phyloP scores from a whole-genome alignment of 2,113 vertebrate genomes.

The Falcunculus frontatus region DNA sequence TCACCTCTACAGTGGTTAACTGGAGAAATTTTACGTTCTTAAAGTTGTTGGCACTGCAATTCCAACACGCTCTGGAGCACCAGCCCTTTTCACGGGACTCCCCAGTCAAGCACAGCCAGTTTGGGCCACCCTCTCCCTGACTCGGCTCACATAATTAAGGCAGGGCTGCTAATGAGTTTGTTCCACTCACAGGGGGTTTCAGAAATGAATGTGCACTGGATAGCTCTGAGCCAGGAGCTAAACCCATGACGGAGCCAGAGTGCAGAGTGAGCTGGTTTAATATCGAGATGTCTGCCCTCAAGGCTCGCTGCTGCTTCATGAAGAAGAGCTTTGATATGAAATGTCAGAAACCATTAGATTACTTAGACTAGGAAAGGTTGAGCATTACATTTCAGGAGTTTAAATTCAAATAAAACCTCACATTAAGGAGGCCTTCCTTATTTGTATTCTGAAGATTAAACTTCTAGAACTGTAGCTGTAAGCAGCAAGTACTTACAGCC shows the following conservation, averaged over 20 bases:
- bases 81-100: not conserved
- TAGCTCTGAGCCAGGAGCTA: constrained; percentile 1
- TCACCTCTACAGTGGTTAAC: fast-evolving
- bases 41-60: not conserved
- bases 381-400: not conserved
- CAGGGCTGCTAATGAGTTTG: not conserved
- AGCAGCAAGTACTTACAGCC: not conserved
- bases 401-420: constrained; percentile 27
- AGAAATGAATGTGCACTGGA: not conserved
- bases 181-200: not conserved
- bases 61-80: not conserved
- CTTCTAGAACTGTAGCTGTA: not conserved
- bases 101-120: not conserved
- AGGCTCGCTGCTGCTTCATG: constrained; percentile 11
- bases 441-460: constrained; percentile 9
- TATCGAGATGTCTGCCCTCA: constrained; percentile 32
- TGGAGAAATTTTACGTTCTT: not conserved
- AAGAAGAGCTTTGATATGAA: constrained; percentile 69
- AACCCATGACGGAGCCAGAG: constrained; percentile 17
- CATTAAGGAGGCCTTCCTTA: constrained; percentile 27
- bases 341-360: constrained; percentile 83
- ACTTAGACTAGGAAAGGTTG: constrained; percentile 69
- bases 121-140: not conserved
- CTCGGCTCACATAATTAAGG: not conserved
- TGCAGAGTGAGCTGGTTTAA: constrained; percentile 56